A percentile compares a stretch with the other conserved stretches of the same genome.
Evolutionary conservation across 2,113 vertebrate genomes (phyloP).

Genomic region (Macrotus californicus): DNA sequence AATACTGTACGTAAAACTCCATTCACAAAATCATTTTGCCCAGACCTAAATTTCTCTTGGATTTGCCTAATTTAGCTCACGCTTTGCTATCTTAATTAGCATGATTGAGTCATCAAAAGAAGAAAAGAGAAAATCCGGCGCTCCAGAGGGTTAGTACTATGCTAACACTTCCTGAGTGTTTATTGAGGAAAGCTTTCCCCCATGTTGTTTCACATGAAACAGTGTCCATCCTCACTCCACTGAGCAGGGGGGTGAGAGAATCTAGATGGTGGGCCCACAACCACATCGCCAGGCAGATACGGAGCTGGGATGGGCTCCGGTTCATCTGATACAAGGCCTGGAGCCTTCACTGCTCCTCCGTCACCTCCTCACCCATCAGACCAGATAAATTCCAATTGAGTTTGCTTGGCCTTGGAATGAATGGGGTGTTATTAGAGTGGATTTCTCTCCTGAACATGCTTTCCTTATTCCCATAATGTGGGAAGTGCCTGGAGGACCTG

Average conservation of each 20-base stretch:
- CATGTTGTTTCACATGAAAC: background rate
- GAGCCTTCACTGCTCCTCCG: background rate
- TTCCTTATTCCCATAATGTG: background rate
- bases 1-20: background rate
- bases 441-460: background rate
- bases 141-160: background rate
- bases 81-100: constrained; percentile 45
- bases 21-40: constrained; percentile 35
- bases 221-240: background rate
- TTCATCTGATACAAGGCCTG: background rate
- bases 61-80: constrained; percentile 42
- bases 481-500: background rate
- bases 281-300: background rate
- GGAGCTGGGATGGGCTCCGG: background rate
- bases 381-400: background rate
- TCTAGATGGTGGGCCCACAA: background rate
- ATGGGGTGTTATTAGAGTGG: background rate
- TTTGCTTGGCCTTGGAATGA: background rate
- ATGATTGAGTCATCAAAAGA: constrained; percentile 46
- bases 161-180: background rate
- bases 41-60: constrained; percentile 26
- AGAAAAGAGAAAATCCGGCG: constrained; percentile 4
- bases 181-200: background rate
- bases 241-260: background rate
- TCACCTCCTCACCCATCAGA: background rate